Conservation (phyloP, 1,140 invertebrate species). For the Cyclargus thomasi region DNA sequence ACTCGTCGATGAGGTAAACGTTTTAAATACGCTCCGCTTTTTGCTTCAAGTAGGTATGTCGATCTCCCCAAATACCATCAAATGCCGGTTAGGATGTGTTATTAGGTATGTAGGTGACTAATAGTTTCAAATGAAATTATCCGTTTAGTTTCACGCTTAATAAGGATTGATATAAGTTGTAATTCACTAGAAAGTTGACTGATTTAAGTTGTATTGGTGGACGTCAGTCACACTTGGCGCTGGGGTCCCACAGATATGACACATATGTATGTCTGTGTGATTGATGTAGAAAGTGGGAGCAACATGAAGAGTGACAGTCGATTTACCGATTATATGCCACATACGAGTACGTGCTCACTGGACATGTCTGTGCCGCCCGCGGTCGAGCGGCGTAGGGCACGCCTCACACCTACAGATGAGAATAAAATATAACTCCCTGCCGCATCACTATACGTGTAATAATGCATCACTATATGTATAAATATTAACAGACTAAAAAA, state of each 20-base stretch:
- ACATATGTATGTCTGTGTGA: background rate
- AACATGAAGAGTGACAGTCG: background rate
- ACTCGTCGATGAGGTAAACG: slow-evolving; percentile 1
- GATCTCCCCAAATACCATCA: background rate
- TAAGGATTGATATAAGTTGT: background rate
- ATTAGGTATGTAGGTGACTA: no score
- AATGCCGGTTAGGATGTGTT: background rate
- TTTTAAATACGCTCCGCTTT: background rate
- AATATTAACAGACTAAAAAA: no score
- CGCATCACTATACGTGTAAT: no score
- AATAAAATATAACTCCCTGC: no score
- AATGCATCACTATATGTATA: no score
- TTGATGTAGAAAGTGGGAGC: background rate
- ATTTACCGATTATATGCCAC: background rate
- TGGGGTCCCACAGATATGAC: background rate
- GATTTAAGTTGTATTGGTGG: background rate
- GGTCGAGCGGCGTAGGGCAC: no score
- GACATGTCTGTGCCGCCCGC: slow-evolving; percentile 22
- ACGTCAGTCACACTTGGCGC: background rate
- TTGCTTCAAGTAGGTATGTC: background rate
- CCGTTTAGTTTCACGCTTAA: background rate
- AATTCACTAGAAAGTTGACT: background rate
- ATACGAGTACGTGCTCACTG: slow-evolving; percentile 23
- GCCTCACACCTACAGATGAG: no score
- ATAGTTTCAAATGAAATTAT: no score